phyloP scores from a whole-genome alignment of 2,888 invertebrate species.

The Conchocele bisecta region DNA sequence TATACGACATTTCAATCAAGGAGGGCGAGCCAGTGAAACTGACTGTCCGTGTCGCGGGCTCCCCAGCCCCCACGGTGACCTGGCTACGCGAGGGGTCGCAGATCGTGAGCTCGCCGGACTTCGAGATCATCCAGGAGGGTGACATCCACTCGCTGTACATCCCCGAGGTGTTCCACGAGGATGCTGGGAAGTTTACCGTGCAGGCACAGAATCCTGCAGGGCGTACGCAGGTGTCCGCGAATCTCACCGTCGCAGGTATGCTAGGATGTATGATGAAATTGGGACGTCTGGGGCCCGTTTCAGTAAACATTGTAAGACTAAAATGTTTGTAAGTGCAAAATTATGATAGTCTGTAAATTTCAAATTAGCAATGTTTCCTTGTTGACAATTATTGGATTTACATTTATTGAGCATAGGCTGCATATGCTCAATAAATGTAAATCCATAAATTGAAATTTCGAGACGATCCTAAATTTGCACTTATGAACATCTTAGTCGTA shows the following conservation, averaged over 20 bases:
- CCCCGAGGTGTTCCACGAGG: slow-evolving; percentile 86
- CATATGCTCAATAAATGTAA: too few species aligned
- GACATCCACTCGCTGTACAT: slow-evolving; percentile 87
- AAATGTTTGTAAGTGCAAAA: too few species aligned
- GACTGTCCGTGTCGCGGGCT: slow-evolving; percentile 79
- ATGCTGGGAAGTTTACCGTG: slow-evolving; percentile 82
- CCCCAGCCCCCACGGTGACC: slow-evolving; percentile 79
- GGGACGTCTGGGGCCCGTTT: too few species aligned
- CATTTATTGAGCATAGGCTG: too few species aligned
- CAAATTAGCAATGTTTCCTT: too few species aligned
- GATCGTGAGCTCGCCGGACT: slow-evolving; percentile 83
- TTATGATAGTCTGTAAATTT: too few species aligned
- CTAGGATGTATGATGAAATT: too few species aligned
- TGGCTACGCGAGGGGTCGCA: slow-evolving; percentile 81
- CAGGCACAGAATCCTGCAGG: slow-evolving; percentile 81
- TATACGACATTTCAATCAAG: slow-evolving; percentile 87
- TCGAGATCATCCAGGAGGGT: slow-evolving; percentile 85
- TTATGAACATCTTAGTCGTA: too few species aligned
- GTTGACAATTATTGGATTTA: too few species aligned
- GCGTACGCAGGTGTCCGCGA: slow-evolving; percentile 88
- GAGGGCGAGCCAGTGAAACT: slow-evolving; percentile 80
- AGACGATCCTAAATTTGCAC: too few species aligned
- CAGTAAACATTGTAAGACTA: too few species aligned
- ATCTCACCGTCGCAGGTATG: slow-evolving; percentile 86
- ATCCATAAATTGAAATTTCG: too few species aligned